A percentile compares a stretch with the other conserved stretches of the same genome.
Evolutionary conservation across 64 coral and sea anemone genomes (phyloP).

Genomic region (Porites lutea): DNA sequence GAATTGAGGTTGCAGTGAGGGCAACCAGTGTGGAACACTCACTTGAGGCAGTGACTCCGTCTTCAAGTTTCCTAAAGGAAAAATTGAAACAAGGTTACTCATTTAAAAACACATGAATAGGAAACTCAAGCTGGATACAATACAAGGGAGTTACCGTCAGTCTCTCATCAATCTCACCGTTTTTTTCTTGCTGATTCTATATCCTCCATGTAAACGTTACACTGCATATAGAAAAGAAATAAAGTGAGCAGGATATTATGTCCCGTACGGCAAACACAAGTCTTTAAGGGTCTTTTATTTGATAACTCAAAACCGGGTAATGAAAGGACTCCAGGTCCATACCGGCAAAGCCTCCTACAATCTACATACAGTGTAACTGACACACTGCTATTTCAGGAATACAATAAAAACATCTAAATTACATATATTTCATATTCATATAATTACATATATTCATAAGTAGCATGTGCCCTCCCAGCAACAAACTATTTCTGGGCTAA

Average conservation of each 20-base stretch:
- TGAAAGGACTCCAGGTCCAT: no score
- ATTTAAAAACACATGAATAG: not conserved
- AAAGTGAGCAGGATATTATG: not conserved
- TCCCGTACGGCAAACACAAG: not conserved
- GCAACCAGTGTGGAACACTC: not conserved
- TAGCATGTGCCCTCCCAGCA: no score
- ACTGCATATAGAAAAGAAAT: not conserved
- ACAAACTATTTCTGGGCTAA: no score
- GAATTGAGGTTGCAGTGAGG: no score
- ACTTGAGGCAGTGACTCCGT: slow-evolving; percentile 16
- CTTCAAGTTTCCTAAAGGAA: slow-evolving; percentile 42
- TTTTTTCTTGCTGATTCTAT: slow-evolving; percentile 9
- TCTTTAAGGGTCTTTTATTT: no score
- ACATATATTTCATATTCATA: no score
- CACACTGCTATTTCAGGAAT: no score
- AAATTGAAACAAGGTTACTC: not conserved
- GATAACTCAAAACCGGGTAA: no score
- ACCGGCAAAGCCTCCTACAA: no score
- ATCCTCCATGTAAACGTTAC: not conserved
- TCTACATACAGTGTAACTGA: no score
- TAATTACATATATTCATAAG: no score
- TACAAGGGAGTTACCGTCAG: not conserved
- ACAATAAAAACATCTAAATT: no score
- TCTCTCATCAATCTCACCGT: not conserved
- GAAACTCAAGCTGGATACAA: not conserved